These are phyloP conservation scores for Ichneumoninae sp. DNA, from an alignment of 2,888 invertebrate species.

Conservation along the genomic window DNA sequence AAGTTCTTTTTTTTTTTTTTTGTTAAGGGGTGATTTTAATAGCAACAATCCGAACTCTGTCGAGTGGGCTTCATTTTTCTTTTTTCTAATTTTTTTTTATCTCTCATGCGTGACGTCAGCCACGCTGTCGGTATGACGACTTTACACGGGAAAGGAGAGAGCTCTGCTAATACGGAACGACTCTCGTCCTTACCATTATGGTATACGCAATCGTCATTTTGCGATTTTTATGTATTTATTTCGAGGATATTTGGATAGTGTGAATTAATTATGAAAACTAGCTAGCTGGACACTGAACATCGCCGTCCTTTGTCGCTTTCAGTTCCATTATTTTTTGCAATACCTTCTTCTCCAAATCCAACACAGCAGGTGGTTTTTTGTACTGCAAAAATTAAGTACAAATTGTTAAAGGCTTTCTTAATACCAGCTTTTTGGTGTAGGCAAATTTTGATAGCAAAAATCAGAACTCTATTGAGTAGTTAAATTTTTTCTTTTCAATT, in stretches of 20 bases:
- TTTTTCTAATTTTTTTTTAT: neutral
- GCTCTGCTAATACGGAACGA: no score
- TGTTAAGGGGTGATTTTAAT: neutral
- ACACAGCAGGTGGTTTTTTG: conserved; percentile 89
- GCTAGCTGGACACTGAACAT: conserved; percentile 81
- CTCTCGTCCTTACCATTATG: no score
- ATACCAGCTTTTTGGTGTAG: neutral
- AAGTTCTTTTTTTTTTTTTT: no score
- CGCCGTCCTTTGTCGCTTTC: conserved; percentile 77
- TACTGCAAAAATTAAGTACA: conserved; percentile 85
- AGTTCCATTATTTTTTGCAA: conserved; percentile 78
- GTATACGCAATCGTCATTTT: neutral
- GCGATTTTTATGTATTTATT: conserved; percentile 16
- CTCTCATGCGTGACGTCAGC: neutral
- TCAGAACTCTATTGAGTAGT: no score
- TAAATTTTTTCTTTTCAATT: no score
- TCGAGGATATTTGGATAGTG: neutral
- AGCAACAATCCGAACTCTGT: neutral
- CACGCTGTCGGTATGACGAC: neutral
- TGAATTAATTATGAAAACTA: conserved; percentile 66
- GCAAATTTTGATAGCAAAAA: neutral
- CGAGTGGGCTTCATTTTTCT: no score
- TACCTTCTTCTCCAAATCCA: conserved; percentile 88
- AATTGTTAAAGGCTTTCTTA: conserved; percentile 12
- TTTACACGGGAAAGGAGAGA: neutral